Evolutionary conservation across 2,888 invertebrate genomes (phyloP), one percentile per base, ranked within the genome.

Genomic region (Tiliacea aurago): DNA sequence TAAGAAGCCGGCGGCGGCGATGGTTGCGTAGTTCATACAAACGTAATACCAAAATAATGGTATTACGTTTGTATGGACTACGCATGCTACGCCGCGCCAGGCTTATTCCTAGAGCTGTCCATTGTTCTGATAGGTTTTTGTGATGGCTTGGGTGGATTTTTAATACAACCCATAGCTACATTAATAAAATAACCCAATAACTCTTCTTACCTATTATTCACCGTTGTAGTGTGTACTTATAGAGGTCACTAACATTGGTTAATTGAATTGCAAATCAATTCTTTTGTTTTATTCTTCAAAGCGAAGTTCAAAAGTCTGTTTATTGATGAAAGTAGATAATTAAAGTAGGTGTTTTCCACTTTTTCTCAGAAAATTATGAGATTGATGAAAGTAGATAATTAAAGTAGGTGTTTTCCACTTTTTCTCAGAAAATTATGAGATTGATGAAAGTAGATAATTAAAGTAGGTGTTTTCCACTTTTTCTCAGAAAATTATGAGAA

Each of bases 251-350:
- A 18, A 62, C 53, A 58, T 37, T 23, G 4, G 18, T 45, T 63
- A 15, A 80, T 79, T 80, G 2, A 45, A 41, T 53, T 80, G 70
- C 41, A 49, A 80, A 79, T 80, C 1, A 43, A 76, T 70, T 76
- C 53, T 49, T 62, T 79, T 79, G 69, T 72, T 59, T 47, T 43
- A 47, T 55, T 20, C 61, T 84, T 81, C 72, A 78, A 68, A 20
- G 43, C 33, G 23, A 41, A 53, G 37, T 71, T 75, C n/a, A 62
- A 7, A 37, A 41, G 33, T 43, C 11, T 47, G 41, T 33, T 5
- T 23, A 56, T n/a, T 45, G 20, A 23, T 18, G 7, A 33, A 41
- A 18, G 45, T 76, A 28, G 1, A 15, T 47, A 47, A 53, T 13
- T 20, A 23, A 43, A 33, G 2, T 41, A 41, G 43, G 10, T 55